These are phyloP conservation scores for Conomelus anceps DNA, from an alignment of 2,888 invertebrate genomes.

Conservation along the genomic window DNA sequence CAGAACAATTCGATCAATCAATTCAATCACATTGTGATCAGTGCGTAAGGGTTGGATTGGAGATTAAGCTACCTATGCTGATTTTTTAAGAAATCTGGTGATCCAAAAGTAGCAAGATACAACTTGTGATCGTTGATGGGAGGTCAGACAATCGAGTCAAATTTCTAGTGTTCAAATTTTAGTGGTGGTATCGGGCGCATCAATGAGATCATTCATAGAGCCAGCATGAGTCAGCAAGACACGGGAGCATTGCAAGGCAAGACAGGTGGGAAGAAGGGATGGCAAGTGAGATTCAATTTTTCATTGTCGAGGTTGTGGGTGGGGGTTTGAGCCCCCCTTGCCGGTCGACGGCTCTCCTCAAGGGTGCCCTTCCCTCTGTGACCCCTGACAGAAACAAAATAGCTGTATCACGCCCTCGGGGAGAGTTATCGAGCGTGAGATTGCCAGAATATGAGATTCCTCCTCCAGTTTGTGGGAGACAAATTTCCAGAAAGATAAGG, in stretches of 20 bases:
- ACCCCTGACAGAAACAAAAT: not conserved
- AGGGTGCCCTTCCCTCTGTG: not conserved
- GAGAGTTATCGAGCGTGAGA: not conserved
- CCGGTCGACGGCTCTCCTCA: not conserved
- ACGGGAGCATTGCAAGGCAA: too few species aligned
- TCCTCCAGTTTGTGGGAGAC: not conserved
- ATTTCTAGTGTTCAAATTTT: not conserved
- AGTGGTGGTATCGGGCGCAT: not conserved
- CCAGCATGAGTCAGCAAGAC: not conserved
- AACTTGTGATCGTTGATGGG: not conserved
- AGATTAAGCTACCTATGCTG: too few species aligned
- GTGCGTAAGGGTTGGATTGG: too few species aligned
- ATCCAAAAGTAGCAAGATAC: too few species aligned
- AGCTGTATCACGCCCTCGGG: not conserved
- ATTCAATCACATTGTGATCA: too few species aligned
- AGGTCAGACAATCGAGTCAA: not conserved
- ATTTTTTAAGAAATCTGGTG: too few species aligned
- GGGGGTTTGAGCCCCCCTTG: not conserved
- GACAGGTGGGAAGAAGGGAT: not conserved
- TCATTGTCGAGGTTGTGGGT: not conserved
- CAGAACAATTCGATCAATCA: too few species aligned
- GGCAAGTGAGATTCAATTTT: not conserved
- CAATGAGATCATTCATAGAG: not conserved
- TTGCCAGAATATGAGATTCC: not conserved
- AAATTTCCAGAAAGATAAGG: not conserved